Evolutionary conservation across 2,113 vertebrate genomes (phyloP), one percentile per base, ranked within the genome.

Genomic region (Romanogobio albipinnatus): DNA sequence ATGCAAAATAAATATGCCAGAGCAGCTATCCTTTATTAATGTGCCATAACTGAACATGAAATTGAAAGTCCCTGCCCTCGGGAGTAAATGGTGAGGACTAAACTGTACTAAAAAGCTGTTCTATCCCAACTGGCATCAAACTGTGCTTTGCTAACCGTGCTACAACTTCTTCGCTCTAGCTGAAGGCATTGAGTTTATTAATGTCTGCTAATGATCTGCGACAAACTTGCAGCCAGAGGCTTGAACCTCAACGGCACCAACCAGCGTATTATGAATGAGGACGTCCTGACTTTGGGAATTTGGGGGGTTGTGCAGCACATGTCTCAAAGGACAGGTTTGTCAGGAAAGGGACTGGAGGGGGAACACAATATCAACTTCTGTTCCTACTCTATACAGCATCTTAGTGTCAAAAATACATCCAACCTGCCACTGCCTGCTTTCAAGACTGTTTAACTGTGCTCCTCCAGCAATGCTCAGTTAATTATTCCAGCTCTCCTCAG

Each of bases 31-130:
- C 36, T 45, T 82, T 64, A 83, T 87, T 58, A 83, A 85, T 71
- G 49, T 71, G 71, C 49, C 43, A 84, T 83, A 86, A 89, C 84
- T 78, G 49, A 89, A 82, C 70, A 77, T 81, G 66, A 84, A 76
- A 87, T 36, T 71, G 24, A 62, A 29, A 53, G 45, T 47, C 49
- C 24, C 24, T 59, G 80, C 78, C 84, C 73, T 17, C 22, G 17
- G 3, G 84, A 83, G 59, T 73, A 84, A 75, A 59, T 70, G 78
- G n/a, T 81, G 49, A 19, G 79, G 66, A 26, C 43, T 73, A 85
- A 91, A 82, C 49, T 45, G 53, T 47, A 77, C 58, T 84, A 85
- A 83, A 83, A 47, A 84, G 76, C 62, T 45, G 84, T 36, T 59
- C 73, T 68, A 7, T 84, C 79, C 80, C 59, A 24, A n/a, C 13